These are phyloP conservation scores for Podiceps cristatus DNA, from an alignment of 2,113 vertebrate species.

Conservation along the genomic window DNA sequence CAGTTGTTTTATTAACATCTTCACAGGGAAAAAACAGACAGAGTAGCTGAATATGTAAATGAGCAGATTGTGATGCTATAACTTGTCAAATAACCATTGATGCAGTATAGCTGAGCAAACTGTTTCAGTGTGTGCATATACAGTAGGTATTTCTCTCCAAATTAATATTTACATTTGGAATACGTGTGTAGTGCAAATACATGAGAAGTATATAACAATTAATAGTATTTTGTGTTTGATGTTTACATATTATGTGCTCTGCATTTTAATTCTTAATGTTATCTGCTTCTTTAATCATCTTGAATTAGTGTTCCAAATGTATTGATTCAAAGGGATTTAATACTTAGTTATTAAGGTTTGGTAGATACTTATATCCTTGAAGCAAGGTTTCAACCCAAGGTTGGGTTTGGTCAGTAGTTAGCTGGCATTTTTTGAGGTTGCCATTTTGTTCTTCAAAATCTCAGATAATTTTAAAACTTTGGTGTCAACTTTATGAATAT, in stretches of 20 bases:
- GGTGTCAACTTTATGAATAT: not conserved
- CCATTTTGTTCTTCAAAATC: not conserved
- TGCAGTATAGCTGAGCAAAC: slow-evolving; percentile 62
- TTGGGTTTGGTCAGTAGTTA: not conserved
- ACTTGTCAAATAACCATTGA: slow-evolving; percentile 52
- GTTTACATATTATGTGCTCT: slow-evolving; percentile 52
- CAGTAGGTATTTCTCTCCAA: slow-evolving; percentile 59
- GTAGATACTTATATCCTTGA: not conserved
- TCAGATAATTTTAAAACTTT: not conserved
- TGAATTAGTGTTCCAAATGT: slow-evolving; percentile 25
- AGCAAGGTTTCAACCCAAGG: not conserved
- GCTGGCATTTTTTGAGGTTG: not conserved
- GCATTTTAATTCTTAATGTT: slow-evolving; percentile 56
- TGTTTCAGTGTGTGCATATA: slow-evolving; percentile 67
- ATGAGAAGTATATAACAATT: slow-evolving; percentile 64
- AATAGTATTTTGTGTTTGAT: slow-evolving; percentile 66
- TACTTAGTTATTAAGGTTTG: not conserved
- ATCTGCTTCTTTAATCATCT: slow-evolving; percentile 35
- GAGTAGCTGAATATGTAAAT: slow-evolving; percentile 28
- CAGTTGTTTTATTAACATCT: slow-evolving; percentile 32
- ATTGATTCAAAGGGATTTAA: slow-evolving; percentile 48
- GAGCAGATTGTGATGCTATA: slow-evolving; percentile 22
- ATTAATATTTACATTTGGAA: slow-evolving; percentile 69
- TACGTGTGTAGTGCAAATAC: slow-evolving; percentile 57
- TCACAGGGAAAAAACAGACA: not conserved